Percentiles rank a stretch among this genome's conserved stretches.
Evolutionary conservation across 2,797 vertebrate genomes (phyloP).

Genomic region (Dallia pectoralis): DNA sequence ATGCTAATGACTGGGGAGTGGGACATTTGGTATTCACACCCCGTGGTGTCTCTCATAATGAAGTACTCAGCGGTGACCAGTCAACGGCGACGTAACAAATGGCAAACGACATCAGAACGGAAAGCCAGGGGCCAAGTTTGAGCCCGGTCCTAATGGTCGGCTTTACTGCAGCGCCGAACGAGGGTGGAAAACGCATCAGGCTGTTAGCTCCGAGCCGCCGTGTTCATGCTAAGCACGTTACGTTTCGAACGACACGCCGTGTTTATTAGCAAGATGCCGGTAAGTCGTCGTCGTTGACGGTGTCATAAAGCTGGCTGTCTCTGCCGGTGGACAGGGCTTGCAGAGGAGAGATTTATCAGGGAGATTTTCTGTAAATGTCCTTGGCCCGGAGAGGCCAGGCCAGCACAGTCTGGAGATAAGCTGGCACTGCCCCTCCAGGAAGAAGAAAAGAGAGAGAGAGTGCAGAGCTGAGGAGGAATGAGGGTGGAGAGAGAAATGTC

Average conservation of each 20-base stretch:
- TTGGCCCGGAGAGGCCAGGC: slow-evolving; percentile 22
- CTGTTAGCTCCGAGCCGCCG: background rate
- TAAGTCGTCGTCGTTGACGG: slow-evolving; percentile 40
- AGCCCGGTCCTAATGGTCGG: slow-evolving; percentile 16
- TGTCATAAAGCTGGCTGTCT: slow-evolving; percentile 24
- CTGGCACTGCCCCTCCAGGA: background rate
- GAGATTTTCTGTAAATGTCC: slow-evolving; percentile 40
- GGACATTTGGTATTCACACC: slow-evolving; percentile 41
- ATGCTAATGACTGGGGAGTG: slow-evolving; percentile 26
- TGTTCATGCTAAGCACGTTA: slow-evolving; percentile 26
- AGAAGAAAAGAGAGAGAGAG: background rate
- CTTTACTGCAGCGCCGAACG: slow-evolving; percentile 4
- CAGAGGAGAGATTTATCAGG: slow-evolving; percentile 31
- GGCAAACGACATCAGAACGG: slow-evolving; percentile 24
- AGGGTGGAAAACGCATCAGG: background rate
- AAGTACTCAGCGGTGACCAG: slow-evolving; percentile 43
- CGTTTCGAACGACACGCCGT: slow-evolving; percentile 26
- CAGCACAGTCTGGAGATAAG: background rate
- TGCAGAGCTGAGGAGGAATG: background rate
- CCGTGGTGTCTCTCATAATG: slow-evolving; percentile 36
- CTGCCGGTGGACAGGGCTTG: slow-evolving; percentile 13
- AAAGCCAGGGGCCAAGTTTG: slow-evolving; percentile 16
- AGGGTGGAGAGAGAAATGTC: background rate
- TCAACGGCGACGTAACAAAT: slow-evolving; percentile 34
- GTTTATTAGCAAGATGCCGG: slow-evolving; percentile 25